Conservation (phyloP, 2,888 invertebrate genomes). For the Embidobia sp. region DNA sequence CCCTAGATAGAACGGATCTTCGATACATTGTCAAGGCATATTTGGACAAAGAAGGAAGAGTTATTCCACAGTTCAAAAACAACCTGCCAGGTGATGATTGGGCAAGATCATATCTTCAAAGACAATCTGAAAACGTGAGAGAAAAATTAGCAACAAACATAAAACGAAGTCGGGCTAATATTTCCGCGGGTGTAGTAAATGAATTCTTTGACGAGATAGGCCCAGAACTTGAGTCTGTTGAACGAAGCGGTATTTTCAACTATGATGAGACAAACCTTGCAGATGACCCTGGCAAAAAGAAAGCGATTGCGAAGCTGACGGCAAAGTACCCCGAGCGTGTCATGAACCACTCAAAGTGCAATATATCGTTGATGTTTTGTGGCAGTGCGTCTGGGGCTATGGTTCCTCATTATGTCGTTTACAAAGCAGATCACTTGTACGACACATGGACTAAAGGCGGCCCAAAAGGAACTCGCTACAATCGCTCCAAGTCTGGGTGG, state of each 20-base stretch:
- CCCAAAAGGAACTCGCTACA: conserved; percentile 9
- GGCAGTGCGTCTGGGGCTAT: conserved; percentile 10
- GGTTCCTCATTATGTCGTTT: conserved; percentile 21
- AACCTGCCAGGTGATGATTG: conserved; percentile 44
- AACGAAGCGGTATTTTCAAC: conserved; percentile 28
- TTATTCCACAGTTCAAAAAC: conserved; percentile 13
- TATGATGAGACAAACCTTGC: conserved; percentile 35
- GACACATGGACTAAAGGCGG: conserved; percentile 4
- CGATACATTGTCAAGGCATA: conserved; percentile 16
- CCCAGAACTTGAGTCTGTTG: conserved; percentile 3
- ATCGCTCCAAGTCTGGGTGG: conserved; percentile 9
- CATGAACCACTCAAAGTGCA: conserved; percentile 18
- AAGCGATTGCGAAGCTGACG: conserved; percentile 13
- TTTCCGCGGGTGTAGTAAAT: conserved; percentile 3
- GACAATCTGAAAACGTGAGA: conserved; percentile 15
- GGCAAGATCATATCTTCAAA: conserved; percentile 21
- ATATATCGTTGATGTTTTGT: conserved; percentile 22
- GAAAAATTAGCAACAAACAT: conserved; percentile 30
- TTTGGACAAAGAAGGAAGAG: conserved; percentile 2
- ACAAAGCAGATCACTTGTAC: conserved; percentile 17
- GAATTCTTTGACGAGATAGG: conserved; percentile 12
- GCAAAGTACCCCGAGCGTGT: conserved; percentile 19
- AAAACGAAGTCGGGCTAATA: conserved; percentile 11
- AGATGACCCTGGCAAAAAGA: conserved; percentile 20
- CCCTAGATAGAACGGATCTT: conserved; percentile 14